Base-by-base conservation (phyloP, 2,797 vertebrate genomes). In the Parauchenoglanis ngamensis region DNA sequence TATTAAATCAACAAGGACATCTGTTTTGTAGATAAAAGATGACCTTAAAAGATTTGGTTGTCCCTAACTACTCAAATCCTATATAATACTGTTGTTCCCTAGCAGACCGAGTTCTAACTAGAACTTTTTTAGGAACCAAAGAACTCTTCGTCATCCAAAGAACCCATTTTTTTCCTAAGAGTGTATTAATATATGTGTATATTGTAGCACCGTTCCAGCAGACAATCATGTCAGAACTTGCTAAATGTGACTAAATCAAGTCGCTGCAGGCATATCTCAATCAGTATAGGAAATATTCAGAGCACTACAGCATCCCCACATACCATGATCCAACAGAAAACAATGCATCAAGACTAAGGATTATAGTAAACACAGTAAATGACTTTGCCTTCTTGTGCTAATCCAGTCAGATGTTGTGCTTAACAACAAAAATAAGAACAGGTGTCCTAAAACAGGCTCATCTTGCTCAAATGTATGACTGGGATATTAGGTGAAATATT, bases 271-370 rank as follows among this genome's bases (percentile, higher is more conserved):
- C 61, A 82, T 49, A 67, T 61, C 59, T 65, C 61, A 52, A 10
- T 57, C 28, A 57, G 77, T 81, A 81, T 46, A 81, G 78, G n/a
- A 63, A 81, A 15, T 44, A 81, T 81, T 81, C 57, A 7, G 35
- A 44, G 57, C 57, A 46, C 59, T 17, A 17, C 79, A 63, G 59
- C 40, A 65, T 7, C 40, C 28, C 17, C 52, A 72, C 49, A 59
- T 23, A 10, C n/a, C 7, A n/a, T n/a, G 31, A 31, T 44, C 59
- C 21, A 67, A 54, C 46, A 85, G 44, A 54, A 54, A 68, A 83
- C 63, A 83, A 49, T 68, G 28, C 25, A 28, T 40, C 13, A 67
- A 52, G 11, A 67, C 44, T n/a, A 35, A 52, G 73, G 46, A 49
- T 61, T 35, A n/a, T 2, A 23, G 70, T 46, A 85, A 85, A 85